These are phyloP conservation scores for Oxyura jamaicensis DNA, from an alignment of 2,113 vertebrate species.

Conservation along the genomic window DNA sequence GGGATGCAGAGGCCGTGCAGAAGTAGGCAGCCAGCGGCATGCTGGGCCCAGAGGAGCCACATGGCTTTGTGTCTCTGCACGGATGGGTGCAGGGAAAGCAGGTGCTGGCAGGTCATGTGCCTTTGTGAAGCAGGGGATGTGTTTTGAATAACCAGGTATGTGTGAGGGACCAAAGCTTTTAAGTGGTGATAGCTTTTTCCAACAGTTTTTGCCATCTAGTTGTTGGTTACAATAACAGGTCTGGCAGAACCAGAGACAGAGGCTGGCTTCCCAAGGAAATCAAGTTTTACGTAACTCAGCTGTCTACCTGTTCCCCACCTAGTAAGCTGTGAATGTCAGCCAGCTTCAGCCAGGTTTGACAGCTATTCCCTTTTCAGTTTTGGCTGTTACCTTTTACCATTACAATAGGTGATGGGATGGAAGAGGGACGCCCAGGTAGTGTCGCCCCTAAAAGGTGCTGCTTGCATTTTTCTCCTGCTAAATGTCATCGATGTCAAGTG, in stretches of 20 bases:
- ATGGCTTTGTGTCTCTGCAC: neutral
- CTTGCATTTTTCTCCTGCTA: neutral
- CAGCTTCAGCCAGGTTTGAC: slow-evolving; percentile 5
- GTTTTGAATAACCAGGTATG: neutral
- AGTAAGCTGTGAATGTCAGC: slow-evolving; percentile 38
- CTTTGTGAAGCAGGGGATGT: neutral
- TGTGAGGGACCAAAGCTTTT: neutral
- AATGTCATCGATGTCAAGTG: accelerated
- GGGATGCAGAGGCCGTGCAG: neutral
- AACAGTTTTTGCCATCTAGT: neutral
- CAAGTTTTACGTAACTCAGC: neutral
- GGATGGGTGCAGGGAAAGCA: neutral
- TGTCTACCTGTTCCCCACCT: neutral
- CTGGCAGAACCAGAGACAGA: neutral
- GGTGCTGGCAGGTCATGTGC: accelerated
- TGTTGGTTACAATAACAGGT: neutral
- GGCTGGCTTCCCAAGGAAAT: neutral
- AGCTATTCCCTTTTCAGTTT: slow-evolving; percentile 19
- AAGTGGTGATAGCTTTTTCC: neutral
- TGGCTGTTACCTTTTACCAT: slow-evolving; percentile 16
- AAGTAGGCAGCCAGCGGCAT: too few species aligned
- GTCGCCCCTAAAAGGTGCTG: neutral
- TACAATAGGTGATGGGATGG: slow-evolving; percentile 13
- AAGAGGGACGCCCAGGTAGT: neutral
- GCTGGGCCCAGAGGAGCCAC: neutral